These are phyloP conservation scores for Xerus rutilus DNA, from an alignment of 2,797 vertebrate species.

Conservation along the genomic window DNA sequence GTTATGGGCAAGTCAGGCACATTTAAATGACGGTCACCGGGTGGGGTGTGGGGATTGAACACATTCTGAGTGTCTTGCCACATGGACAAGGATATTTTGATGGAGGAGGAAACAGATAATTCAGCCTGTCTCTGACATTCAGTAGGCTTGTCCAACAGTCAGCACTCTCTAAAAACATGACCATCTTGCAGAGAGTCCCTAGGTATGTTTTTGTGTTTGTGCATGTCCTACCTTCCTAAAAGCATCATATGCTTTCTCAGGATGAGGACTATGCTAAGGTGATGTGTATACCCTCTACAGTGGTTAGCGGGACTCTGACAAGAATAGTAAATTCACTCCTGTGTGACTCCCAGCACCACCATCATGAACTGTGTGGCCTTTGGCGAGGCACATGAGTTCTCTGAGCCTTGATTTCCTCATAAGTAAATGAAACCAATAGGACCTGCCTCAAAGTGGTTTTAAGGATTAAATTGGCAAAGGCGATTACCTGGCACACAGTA, in stretches of 20 bases:
- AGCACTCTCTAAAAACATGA: background rate
- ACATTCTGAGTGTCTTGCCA: background rate
- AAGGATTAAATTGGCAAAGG: background rate
- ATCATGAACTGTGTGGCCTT: background rate
- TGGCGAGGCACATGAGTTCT: background rate
- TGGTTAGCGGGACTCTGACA: fast-evolving
- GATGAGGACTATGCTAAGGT: background rate
- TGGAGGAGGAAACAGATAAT: background rate
- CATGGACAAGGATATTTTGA: background rate
- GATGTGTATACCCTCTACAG: background rate
- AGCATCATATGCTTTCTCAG: background rate
- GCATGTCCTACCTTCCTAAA: background rate
- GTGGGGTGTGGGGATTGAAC: background rate
- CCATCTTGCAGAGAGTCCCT: background rate
- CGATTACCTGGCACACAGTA: background rate
- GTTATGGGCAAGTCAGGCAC: background rate
- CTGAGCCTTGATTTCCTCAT: background rate
- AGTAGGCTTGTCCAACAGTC: no score
- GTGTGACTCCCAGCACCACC: no score
- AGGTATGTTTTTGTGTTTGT: background rate
- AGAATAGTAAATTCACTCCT: background rate
- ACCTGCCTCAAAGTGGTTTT: background rate
- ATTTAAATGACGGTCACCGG: background rate
- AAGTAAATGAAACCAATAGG: background rate
- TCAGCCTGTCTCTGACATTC: background rate